Conservation (phyloP, 2,888 invertebrate genomes). For the Apoda limacodes region DNA sequence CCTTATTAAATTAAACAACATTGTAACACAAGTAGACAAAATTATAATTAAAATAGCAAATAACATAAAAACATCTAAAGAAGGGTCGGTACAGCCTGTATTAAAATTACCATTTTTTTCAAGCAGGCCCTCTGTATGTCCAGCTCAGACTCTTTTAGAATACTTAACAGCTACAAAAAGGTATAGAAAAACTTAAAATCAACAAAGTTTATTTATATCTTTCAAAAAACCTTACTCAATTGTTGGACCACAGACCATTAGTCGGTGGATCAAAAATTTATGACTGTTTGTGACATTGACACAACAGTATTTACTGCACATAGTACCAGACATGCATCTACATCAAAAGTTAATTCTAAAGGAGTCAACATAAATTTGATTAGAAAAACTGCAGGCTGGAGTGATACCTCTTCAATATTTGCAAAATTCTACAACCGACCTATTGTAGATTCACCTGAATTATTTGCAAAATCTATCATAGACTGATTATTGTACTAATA, state of each 20-base stretch:
- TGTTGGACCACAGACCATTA: conserved; percentile 9
- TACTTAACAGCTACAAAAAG: conserved; percentile 5
- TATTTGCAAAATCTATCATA: no score
- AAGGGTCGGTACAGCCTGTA: conserved; percentile 11
- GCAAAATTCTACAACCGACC: conserved; percentile 11
- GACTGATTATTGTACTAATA: no score
- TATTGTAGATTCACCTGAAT: no score
- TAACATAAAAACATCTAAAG: no score
- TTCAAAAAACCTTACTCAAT: conserved; percentile 1
- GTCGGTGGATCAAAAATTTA: conserved; percentile 5
- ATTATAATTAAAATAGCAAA: conserved; percentile 14
- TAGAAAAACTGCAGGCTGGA: conserved; percentile 12
- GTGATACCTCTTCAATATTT: conserved; percentile 6
- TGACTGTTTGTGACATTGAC: conserved; percentile 7
- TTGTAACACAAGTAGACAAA: conserved; percentile 15
- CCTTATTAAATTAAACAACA: conserved; percentile 17
- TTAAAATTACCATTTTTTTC: conserved; percentile 16
- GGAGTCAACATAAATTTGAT: conserved; percentile 10
- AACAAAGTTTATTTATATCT: conserved; percentile 3
- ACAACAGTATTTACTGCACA: conserved; percentile 7
- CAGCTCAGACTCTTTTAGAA: conserved; percentile 13
- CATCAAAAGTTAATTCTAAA: conserved; percentile 4
- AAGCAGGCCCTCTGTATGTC: conserved; percentile 16
- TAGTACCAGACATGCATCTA: conserved; percentile 12
- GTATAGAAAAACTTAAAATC: neutral